Evolutionary conservation across 2,113 vertebrate species (phyloP), one percentile per base, ranked within the genome.

Genomic region (Microcebus lehilahytsara): DNA sequence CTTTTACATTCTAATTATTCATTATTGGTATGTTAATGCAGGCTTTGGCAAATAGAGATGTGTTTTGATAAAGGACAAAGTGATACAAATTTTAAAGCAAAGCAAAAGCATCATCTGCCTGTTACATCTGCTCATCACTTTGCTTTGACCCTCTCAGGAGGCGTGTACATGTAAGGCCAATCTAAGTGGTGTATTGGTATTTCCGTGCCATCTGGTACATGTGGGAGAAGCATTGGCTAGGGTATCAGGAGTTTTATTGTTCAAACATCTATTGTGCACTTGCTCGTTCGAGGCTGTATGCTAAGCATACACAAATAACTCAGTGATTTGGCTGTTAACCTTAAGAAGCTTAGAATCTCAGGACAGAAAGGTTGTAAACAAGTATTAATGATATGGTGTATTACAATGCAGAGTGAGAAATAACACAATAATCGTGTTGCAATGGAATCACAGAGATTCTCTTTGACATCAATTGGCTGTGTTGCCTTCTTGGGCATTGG

Each of bases 11-110:
- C 40, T 62, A 77, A 95, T 60, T 86, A 86, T 40, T 60, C 71
- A 74, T 64, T 53, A 30, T 11, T 85, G 77, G n/a, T 72, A 91
- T 88, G 90, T 94, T 91, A 95, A 79, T 34, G 6, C n/a, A 78
- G 34, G 37, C 42, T 95, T 75, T 67, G 64, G 37, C 49, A 93
- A 27, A 42, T 2, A 91, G 14, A 14, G 20, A 49, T 7, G 7
- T 46, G 80, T 84, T 60, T 72, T 86, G 23, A 49, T 27, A 66
- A 60, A 13, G 34, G 49, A 40, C 3, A 9, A 77, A 81, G 46
- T 25, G 23, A 91, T 32, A 72, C 10, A 60, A 84, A 53, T 66
- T 79, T 91, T 77, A 89, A 85, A 89, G 83, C 42, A 77, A 91
- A 95, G 53, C 30, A 13, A 37, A 93, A 69, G 46, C 3, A n/a